Base-by-base conservation (phyloP, 2,797 vertebrate species). In the Tiaroga cobitis region DNA sequence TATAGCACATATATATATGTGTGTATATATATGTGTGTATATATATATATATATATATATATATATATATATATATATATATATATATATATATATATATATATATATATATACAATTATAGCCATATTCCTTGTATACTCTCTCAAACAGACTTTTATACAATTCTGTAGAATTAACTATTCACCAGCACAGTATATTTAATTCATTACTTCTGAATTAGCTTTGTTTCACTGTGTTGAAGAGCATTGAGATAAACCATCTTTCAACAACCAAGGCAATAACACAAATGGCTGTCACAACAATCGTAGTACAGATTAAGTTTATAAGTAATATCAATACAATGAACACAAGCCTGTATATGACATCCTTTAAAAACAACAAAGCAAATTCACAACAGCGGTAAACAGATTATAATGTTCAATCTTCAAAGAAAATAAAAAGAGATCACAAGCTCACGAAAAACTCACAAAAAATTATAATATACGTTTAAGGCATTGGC, bases 401-500 rank as follows among this genome's bases (percentile, higher is more conserved):
- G 8, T 46, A 74, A 65, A 63, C 41, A 70, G 29, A 65, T 26
- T 32, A 15, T 18, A 79, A 29, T 29, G 8, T 15, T 21, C 18
- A 59, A 37, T 56, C 34, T n/a, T 26, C 81, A 51, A 63, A 32
- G 39, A 43, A 5, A 78, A 70, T 19, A 5, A 21, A 32, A 21
- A 56, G 49, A 67, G 24, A 41, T 43, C 56, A n/a, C 9, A 59
- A 63, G 34, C 54, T 19, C 37, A 70, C 11, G 0, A 18, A 73
- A 21, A 16, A 15, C 13, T 18, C 39, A 73, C n/a, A 65, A 43
- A 82, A 18, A 63, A 29, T 75, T 54, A 83, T 41, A 84, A 49
- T 49, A 18, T 49, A 6, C 63, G 46, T 63, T 69, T 89, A 87
- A 90, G 85, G 86, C 88, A 86, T 85, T 78, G 85, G 88, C 85